A percentile compares a stretch with the other conserved stretches of the same genome.
These are phyloP conservation scores for Darwinula stevensoni DNA, from an alignment of 2,888 invertebrate genomes.

Conservation along the genomic window DNA sequence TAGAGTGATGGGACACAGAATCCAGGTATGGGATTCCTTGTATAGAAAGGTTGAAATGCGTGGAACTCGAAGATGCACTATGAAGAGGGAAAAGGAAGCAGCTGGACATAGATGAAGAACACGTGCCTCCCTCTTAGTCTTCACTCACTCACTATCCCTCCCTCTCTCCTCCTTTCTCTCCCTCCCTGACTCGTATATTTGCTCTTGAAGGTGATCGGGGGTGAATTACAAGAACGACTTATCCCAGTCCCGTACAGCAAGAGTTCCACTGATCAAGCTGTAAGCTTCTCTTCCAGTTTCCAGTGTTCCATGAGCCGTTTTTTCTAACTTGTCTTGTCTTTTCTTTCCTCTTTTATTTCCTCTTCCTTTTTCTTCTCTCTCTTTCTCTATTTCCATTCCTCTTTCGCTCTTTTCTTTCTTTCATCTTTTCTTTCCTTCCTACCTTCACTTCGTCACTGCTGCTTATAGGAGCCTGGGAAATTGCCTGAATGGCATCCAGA, in stretches of 20 bases:
- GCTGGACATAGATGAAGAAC: too few relatives aligned
- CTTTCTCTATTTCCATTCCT: background rate
- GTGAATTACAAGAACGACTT: slow-evolving; percentile 98
- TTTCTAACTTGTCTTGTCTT: slow-evolving; percentile 5
- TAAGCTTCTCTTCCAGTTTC: slow-evolving; percentile 35
- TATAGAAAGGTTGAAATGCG: too few relatives aligned
- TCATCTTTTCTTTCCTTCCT: background rate
- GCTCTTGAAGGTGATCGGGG: slow-evolving; percentile 98
- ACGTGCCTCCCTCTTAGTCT: too few relatives aligned
- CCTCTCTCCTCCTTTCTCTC: too few relatives aligned
- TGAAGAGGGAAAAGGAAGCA: too few relatives aligned
- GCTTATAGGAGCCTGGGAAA: slow-evolving; percentile 1
- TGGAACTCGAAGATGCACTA: too few relatives aligned
- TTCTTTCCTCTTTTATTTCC: slow-evolving; percentile 7
- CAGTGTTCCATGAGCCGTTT: slow-evolving; percentile 1
- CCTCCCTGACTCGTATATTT: too few relatives aligned
- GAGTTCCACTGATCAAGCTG: slow-evolving; percentile 99
- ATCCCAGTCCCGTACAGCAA: slow-evolving; percentile 99
- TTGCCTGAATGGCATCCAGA: background rate
- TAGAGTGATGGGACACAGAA: too few relatives aligned
- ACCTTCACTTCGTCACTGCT: background rate
- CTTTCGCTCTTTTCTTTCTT: slow-evolving; percentile 4
- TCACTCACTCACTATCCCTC: too few relatives aligned
- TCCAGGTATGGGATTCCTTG: too few relatives aligned
- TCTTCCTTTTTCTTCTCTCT: slow-evolving; percentile 7